phyloP scores from a whole-genome alignment of 2,113 vertebrate genomes.

The Melanotaenia duboulayi region DNA sequence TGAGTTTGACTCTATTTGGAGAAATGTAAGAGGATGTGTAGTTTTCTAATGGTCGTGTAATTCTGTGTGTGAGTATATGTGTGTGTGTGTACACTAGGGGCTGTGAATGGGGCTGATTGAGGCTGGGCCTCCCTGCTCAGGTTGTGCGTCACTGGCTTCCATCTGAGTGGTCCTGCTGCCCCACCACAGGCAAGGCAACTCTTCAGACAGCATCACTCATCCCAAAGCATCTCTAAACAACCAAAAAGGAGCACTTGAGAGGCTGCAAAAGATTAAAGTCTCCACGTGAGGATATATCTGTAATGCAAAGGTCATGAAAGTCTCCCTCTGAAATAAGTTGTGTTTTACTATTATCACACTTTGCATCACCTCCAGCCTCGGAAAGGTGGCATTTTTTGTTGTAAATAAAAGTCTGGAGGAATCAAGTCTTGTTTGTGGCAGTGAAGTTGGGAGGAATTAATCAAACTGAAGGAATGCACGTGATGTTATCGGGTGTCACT shows the following conservation, averaged over 20 bases:
- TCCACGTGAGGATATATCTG: too few relatives aligned
- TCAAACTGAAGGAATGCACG: too few relatives aligned
- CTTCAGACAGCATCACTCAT: slow-evolving; percentile 27
- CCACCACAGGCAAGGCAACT: slow-evolving; percentile 50
- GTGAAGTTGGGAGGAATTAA: too few relatives aligned
- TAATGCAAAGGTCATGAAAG: too few relatives aligned
- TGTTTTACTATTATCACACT: too few relatives aligned
- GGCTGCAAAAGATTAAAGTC: not conserved
- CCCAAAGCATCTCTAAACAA: slow-evolving; percentile 9
- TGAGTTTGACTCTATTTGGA: slow-evolving; percentile 46
- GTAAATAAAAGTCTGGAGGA: too few relatives aligned
- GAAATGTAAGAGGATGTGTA: slow-evolving; percentile 66
- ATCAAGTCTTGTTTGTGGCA: too few relatives aligned
- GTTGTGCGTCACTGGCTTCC: slow-evolving; percentile 68
- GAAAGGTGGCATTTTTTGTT: too few relatives aligned
- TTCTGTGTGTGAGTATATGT: slow-evolving; percentile 35
- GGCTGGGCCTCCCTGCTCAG: slow-evolving; percentile 62
- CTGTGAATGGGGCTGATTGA: slow-evolving; percentile 77
- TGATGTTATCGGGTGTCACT: too few relatives aligned
- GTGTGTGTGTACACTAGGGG: slow-evolving; percentile 49
- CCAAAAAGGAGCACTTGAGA: not conserved
- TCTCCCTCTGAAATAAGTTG: too few relatives aligned
- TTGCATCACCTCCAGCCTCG: too few relatives aligned
- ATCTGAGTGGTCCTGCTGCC: slow-evolving; percentile 68
- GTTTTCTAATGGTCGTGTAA: slow-evolving; percentile 43